Evolutionary conservation across 2,888 invertebrate species (phyloP), one percentile per base, ranked within the genome.

Genomic region (Iselma pallidipennis): DNA sequence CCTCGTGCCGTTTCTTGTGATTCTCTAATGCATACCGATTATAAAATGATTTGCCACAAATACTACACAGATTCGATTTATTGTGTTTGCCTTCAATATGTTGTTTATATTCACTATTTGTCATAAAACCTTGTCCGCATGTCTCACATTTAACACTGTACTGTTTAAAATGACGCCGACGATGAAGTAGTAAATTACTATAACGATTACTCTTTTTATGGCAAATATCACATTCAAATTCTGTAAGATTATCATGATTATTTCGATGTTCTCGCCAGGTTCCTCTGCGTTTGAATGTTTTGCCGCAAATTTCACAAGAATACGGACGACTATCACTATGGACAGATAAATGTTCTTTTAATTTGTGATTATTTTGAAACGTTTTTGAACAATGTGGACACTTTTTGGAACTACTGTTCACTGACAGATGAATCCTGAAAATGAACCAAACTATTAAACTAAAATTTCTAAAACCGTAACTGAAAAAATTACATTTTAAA

Each of bases 251-350:
- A 6, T 61, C 64, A 49, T 72, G 70, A 25, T 64, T 53, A 29
- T 59, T 67, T 6, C 59, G 58, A 54, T 76, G 75, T 9, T 57
- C 59, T 3, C 55, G 52, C 6, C 73, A 45, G 49, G 66, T 61
- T 23, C 67, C 57, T 55, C 69, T 67, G 7, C 63, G 61, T 58
- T 71, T 72, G 49, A 75, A 73, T 14, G 50, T 61, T 55, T 71
- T 72, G 2, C 60, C 14, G 57, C 75, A 75, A 14, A 66, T 14
- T 7, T 66, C 66, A 50, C 75, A 75, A 0, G 63, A 31, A 50
- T 63, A 71, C 1, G 86, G 86, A 28, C 85, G 77, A 0, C 83
- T 78, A 4, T 85, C 83, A 1, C 83, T 83, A 57, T 87, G 87
- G 0, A 81, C 80, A 0, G 84, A 82, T 76, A 84, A 83, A 52